Evolutionary conservation across 1,140 invertebrate species (phyloP), one percentile per base, ranked within the genome.

Genomic region (Halictus rubicundus): DNA sequence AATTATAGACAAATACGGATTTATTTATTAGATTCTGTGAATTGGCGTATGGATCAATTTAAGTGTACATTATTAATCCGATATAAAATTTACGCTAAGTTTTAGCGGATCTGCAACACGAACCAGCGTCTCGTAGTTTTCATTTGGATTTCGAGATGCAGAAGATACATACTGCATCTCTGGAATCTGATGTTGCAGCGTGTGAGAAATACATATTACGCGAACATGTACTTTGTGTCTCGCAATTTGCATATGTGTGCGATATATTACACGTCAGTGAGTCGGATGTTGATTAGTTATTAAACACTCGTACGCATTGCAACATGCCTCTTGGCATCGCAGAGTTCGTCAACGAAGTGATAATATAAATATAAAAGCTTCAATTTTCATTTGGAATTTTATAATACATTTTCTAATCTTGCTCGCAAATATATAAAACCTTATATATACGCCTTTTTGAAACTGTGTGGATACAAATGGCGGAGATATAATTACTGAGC

Each of bases 51-150:
- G 5, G 32, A 32, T 32, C 5, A 32, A 32, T 32, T 42, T 9
- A 42, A 9, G 10, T 19, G 3, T 54, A 21, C 49, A 68, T 70
- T 64, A 65, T 59, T 42, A 23, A 49, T n/a, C 37, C 66, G 70
- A 32, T 68, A 52, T 54, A 25, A 37, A 46, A 46, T 8, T 76
- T 32, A 37, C n/a, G 14, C 21, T 25, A 37, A 63, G 52, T 63
- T 14, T 8, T 60, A 16, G 1, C 25, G 39, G 32, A 72, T 39
- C 23, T 54, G 54, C 71, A n/a, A 57, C n/a, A 61, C 46, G 37
- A 74, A 21, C 39, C n/a, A 60, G 5, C 16, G 52, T 74, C 49
- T 37, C 61, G 73, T 84, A 84, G 76, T 84, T 84, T 83, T 84
- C 69, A 27, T 81, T 69, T 9, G 19, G 74, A 65, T 75, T 39